A percentile compares a stretch with the other conserved stretches of the same genome.
phyloP scores from a whole-genome alignment of 2,113 vertebrate genomes.

The Seriola rivoliana region DNA sequence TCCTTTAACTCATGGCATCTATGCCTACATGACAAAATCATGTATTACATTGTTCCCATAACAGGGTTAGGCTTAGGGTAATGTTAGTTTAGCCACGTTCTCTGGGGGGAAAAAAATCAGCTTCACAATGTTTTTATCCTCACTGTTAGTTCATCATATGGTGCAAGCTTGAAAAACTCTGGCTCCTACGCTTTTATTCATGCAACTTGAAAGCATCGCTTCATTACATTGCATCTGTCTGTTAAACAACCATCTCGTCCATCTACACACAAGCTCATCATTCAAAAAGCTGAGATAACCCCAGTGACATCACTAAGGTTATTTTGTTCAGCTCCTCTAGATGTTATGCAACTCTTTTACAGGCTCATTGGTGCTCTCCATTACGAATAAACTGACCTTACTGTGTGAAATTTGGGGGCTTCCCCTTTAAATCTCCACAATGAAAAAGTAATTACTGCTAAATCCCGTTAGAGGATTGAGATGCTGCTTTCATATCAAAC shows the following conservation, averaged over 20 bases:
- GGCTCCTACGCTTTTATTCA: background rate
- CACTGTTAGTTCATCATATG: background rate
- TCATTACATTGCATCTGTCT: background rate
- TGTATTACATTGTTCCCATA: too few species aligned
- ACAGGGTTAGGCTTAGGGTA: too few species aligned
- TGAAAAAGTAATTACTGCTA: background rate
- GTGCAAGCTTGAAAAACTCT: background rate
- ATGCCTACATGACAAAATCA: too few species aligned
- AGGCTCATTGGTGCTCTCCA: background rate
- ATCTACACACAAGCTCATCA: background rate
- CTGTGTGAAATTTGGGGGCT: background rate
- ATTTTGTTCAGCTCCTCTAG: background rate
- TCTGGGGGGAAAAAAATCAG: too few species aligned
- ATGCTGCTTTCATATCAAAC: too few species aligned
- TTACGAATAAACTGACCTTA: background rate
- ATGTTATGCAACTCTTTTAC: background rate
- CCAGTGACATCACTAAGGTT: background rate
- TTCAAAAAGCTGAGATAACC: background rate
- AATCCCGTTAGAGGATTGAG: background rate
- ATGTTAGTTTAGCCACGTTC: too few species aligned
- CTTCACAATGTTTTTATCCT: background rate
- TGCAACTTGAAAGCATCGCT: background rate
- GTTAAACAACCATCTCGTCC: background rate
- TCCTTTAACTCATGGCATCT: too few species aligned
- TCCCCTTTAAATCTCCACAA: background rate